Conservation (phyloP, 2,888 invertebrate genomes). For the Agrypnus murinus region DNA sequence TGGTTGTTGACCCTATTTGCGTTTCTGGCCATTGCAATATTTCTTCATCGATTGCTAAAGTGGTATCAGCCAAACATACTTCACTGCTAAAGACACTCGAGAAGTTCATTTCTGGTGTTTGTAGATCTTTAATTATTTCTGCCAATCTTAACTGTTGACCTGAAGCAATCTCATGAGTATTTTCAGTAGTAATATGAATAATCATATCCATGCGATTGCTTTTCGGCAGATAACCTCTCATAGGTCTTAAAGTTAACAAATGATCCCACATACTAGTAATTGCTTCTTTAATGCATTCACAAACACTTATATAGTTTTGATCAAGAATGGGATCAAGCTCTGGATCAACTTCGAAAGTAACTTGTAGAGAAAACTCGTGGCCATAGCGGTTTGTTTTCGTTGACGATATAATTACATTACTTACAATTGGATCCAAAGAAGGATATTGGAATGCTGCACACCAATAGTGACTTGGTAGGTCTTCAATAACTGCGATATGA, state of each 20-base stretch:
- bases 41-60: conserved; percentile 24
- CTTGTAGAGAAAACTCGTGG: conserved; percentile 30
- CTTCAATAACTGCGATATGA: not conserved
- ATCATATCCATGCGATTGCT: not conserved
- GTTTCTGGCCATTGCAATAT: conserved; percentile 70
- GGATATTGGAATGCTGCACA: conserved; percentile 54
- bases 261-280: not conserved
- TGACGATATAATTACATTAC: conserved; percentile 46
- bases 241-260: conserved; percentile 21
- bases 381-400: not conserved
- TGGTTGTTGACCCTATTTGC: conserved; percentile 71
- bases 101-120: not conserved
- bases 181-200: conserved; percentile 33
- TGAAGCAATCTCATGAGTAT: not conserved
- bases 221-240: conserved; percentile 15
- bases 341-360: not conserved
- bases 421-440: conserved; percentile 30
- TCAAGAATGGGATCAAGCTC: conserved; percentile 24
- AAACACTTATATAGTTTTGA: conserved; percentile 5
- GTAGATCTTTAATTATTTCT: not conserved
- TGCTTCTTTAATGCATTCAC: not conserved
- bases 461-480: conserved; percentile 52
- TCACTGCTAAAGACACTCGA: conserved; percentile 28
- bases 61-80: conserved; percentile 39
- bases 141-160: not conserved